Percentiles rank a stretch among this genome's conserved stretches.
phyloP scores from a whole-genome alignment of 2,888 invertebrate species.

The Atethmia centrago region DNA sequence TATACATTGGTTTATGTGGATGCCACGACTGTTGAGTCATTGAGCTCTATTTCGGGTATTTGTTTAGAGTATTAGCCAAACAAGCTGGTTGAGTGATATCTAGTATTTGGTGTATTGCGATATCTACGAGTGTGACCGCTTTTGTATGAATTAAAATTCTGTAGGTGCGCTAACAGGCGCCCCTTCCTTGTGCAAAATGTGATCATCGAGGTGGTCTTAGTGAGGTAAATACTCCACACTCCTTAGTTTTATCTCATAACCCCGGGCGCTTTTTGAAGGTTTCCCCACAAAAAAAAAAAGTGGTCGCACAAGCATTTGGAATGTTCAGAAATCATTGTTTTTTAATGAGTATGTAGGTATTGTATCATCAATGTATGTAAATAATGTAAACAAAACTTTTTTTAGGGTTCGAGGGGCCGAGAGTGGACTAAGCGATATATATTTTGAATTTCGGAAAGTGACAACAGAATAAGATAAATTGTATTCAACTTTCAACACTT shows the following conservation, averaged over 20 bases:
- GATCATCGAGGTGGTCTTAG: too few relatives aligned
- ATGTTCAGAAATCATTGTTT: neutral
- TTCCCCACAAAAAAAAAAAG: too few relatives aligned
- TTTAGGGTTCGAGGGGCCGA: too few relatives aligned
- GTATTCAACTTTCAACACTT: neutral
- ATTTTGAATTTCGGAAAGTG: neutral
- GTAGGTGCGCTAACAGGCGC: too few relatives aligned
- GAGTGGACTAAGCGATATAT: too few relatives aligned
- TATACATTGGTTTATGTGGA: conserved; percentile 54
- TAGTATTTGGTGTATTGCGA: conserved; percentile 24
- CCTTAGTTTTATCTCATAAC: too few relatives aligned
- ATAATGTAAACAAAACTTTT: too few relatives aligned
- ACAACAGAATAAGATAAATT: conserved; percentile 29
- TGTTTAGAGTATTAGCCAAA: conserved; percentile 45
- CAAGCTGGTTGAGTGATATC: conserved; percentile 29
- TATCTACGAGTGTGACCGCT: neutral
- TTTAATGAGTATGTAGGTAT: neutral
- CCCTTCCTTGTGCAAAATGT: too few relatives aligned
- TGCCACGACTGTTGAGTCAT: conserved; percentile 65
- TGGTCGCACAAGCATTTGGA: neutral
- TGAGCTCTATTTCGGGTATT: conserved; percentile 36
- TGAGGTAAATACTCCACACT: too few relatives aligned
- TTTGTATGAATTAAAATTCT: neutral
- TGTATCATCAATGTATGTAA: neutral
- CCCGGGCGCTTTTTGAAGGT: too few relatives aligned